Conservation (phyloP, 2,888 invertebrate genomes). For the Thelaira solivaga region DNA sequence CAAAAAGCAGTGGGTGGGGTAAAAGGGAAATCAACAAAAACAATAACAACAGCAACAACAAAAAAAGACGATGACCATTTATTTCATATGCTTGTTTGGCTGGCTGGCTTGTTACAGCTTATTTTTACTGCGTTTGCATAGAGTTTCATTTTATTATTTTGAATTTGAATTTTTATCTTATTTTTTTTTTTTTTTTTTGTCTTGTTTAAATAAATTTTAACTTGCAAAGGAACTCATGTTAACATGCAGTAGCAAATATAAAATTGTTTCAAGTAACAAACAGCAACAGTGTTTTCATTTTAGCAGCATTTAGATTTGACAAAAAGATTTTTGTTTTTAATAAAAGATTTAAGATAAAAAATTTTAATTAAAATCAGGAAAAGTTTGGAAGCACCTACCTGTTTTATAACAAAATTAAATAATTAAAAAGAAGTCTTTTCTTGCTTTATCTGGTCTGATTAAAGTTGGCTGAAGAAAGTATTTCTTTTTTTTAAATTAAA, state of each 20-base stretch:
- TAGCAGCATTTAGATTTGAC: neutral
- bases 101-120: constrained; percentile 51
- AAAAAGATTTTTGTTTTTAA: constrained; percentile 13
- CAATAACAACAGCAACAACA: neutral
- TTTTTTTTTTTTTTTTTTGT: too few relatives aligned
- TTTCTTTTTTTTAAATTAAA: too few relatives aligned
- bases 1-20: neutral
- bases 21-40: neutral
- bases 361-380: constrained; percentile 8
- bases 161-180: neutral
- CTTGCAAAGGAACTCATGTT: too few relatives aligned
- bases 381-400: too few relatives aligned
- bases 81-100: constrained; percentile 43
- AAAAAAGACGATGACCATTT: constrained; percentile 45
- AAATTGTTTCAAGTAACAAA: neutral
- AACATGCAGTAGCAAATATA: neutral
- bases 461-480: too few relatives aligned
- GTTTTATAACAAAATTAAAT: too few relatives aligned
- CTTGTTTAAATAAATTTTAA: too few relatives aligned
- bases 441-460: too few relatives aligned
- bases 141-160: constrained; percentile 22
- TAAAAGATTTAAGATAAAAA: constrained; percentile 7
- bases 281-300: neutral
- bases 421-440: too few relatives aligned
- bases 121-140: constrained; percentile 32